These are phyloP conservation scores for Mormyrus lacerda DNA, from an alignment of 2,113 vertebrate species.

Conservation along the genomic window DNA sequence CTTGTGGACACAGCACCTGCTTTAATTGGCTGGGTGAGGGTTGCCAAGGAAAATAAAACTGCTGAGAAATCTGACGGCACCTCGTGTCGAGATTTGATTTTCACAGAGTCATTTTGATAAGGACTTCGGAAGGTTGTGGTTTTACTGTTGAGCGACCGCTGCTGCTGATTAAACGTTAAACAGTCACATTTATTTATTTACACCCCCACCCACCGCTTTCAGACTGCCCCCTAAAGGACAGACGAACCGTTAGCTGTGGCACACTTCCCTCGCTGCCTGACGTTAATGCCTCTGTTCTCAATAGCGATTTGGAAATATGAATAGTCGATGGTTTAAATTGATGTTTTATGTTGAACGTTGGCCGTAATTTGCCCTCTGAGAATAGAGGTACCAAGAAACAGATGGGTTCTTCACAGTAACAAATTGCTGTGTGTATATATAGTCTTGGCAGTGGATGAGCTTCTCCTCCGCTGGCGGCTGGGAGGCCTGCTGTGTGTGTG, in stretches of 20 bases:
- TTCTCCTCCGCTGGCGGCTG: constrained; percentile 55
- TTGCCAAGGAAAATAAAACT: neutral
- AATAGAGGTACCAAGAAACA: constrained; percentile 80
- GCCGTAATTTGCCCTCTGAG: constrained; percentile 83
- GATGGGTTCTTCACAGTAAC: constrained; percentile 81
- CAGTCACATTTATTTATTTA: constrained; percentile 25
- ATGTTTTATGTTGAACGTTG: constrained; percentile 84
- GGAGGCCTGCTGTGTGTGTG: neutral
- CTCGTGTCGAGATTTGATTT: constrained; percentile 7
- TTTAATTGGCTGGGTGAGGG: neutral
- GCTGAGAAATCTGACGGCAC: neutral
- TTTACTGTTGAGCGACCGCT: constrained; percentile 18
- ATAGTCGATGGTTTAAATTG: constrained; percentile 87
- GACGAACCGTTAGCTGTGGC: constrained; percentile 77
- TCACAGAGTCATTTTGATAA: constrained; percentile 12
- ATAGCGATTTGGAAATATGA: constrained; percentile 86
- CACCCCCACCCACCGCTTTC: neutral
- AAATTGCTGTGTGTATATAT: constrained; percentile 75
- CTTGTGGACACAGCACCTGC: constrained; percentile 13
- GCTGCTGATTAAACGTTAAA: constrained; percentile 35
- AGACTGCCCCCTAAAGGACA: constrained; percentile 56
- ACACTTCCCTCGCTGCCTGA: constrained; percentile 69
- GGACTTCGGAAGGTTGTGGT: constrained; percentile 24
- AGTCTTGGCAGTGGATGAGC: constrained; percentile 59
- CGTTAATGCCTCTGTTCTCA: constrained; percentile 80